Base-by-base conservation (phyloP, 2,797 vertebrate species). In the Sphenodon punctatus region DNA sequence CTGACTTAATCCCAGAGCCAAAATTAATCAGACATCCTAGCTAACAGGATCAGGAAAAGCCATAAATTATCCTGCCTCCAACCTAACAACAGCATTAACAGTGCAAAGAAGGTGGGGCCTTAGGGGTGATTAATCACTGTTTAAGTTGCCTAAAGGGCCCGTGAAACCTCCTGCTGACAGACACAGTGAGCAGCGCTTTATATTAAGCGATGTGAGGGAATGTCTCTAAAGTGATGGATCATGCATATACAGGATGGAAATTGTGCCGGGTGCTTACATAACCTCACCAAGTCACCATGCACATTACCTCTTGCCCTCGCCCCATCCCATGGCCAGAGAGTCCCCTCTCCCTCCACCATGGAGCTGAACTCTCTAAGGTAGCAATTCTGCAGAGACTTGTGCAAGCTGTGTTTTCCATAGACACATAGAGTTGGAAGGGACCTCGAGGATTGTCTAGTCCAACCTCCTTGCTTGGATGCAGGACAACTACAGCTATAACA, bases 1-100 rank as follows among this genome's bases (percentile, higher is more conserved):
- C 93, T 92, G 92, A 93, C 90, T 94, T 94, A 94, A 94, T 94
- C 91, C 92, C 89, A 92, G 75, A 90, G 92, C 89, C 92, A 76
- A 92, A 94, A 94, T 94, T 93, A 93, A 94, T 94, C 93, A 93
- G 87, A 88, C 91, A 92, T 86, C 80, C 86, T 51, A 81, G 91
- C 91, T 92, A 91, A 93, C 88, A 92, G 89, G 84, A 94, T 91
- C 92, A 91, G 82, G 82, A 90, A 90, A 78, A 45, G 74, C 48
- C 72, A 93, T 93, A 90, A 94, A 93, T 94, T 94, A 93, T 74
- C 55, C 78, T 88, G 90, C 86, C 81, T 89, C 84, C 89, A 85
- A 86, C 88, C 79, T 80, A 93, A 93, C 89, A 86, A 82, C 84
- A 66, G 84, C 84, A 92, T 92, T 92, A 94, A 89, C 82, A 84